These are phyloP conservation scores for Neodiprion virginianus DNA, from an alignment of 1,140 invertebrate genomes.

Conservation along the genomic window DNA sequence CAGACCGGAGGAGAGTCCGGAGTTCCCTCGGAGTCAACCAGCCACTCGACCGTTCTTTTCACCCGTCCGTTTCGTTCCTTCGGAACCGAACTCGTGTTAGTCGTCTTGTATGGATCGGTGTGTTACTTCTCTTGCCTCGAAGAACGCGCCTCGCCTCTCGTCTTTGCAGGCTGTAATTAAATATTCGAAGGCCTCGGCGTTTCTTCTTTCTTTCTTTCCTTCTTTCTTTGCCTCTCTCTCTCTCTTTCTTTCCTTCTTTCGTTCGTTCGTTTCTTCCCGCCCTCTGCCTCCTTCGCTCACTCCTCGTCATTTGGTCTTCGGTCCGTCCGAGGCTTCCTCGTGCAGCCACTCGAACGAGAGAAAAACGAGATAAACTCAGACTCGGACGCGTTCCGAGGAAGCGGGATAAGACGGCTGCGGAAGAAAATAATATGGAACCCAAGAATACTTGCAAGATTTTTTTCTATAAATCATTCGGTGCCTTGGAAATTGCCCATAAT, in stretches of 20 bases:
- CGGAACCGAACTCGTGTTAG: neutral
- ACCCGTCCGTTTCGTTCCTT: neutral
- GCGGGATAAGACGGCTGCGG: too few species aligned
- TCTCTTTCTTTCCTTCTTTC: neutral
- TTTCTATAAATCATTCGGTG: too few species aligned
- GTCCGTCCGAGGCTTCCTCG: conserved; percentile 2
- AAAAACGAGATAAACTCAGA: conserved; percentile 16
- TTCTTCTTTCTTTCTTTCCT: conserved; percentile 2
- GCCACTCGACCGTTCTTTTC: neutral
- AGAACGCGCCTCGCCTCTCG: neutral
- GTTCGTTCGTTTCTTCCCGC: neutral
- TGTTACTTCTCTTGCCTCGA: neutral
- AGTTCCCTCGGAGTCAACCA: too few species aligned
- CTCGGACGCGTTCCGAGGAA: neutral
- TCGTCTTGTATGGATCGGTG: too few species aligned
- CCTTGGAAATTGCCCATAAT: too few species aligned
- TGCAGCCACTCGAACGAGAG: conserved; percentile 16
- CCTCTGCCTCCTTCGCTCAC: conserved; percentile 12
- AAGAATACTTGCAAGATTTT: too few species aligned
- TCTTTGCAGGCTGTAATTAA: conserved; percentile 48
- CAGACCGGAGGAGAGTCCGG: conserved; percentile 38
- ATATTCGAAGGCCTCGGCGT: conserved; percentile 38
- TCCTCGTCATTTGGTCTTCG: conserved; percentile 13
- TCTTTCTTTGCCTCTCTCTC: conserved; percentile 7
- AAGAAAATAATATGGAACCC: too few species aligned